Conservation (phyloP, 2,888 invertebrate genomes). For the Ommatoiulus sabulosus region DNA sequence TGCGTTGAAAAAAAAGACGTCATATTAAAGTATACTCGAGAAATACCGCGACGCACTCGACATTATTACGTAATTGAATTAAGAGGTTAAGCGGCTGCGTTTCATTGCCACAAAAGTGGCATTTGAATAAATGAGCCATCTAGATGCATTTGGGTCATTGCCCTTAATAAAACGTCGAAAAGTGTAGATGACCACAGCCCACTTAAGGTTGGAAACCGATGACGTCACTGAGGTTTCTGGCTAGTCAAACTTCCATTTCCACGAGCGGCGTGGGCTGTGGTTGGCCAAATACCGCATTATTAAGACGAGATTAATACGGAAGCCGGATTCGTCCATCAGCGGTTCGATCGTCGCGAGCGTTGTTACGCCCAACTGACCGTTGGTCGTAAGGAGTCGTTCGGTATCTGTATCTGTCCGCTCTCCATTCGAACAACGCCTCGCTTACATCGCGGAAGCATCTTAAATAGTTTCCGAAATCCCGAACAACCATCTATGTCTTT, state of each 20-base stretch:
- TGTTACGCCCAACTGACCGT: background rate
- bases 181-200: constrained; percentile 6
- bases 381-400: no score
- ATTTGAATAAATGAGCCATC: constrained; percentile 3
- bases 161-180: background rate
- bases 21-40: background rate
- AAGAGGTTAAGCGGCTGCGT: background rate
- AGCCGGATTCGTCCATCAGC: background rate
- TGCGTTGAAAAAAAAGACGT: background rate
- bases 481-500: no score
- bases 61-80: background rate
- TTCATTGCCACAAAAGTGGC: background rate
- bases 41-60: background rate
- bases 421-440: no score
- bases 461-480: no score
- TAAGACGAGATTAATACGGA: background rate
- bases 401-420: no score
- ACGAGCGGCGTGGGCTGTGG: background rate
- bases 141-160: constrained; percentile 5
- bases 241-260: background rate
- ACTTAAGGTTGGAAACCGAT: background rate
- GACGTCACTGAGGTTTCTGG: background rate
- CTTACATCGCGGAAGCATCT: no score
- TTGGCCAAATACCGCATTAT: background rate
- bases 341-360: background rate